Percentiles rank a stretch among this genome's conserved stretches.
These are phyloP conservation scores for Dasysyrphus tricinctus DNA, from an alignment of 2,888 invertebrate genomes.

Conservation along the genomic window DNA sequence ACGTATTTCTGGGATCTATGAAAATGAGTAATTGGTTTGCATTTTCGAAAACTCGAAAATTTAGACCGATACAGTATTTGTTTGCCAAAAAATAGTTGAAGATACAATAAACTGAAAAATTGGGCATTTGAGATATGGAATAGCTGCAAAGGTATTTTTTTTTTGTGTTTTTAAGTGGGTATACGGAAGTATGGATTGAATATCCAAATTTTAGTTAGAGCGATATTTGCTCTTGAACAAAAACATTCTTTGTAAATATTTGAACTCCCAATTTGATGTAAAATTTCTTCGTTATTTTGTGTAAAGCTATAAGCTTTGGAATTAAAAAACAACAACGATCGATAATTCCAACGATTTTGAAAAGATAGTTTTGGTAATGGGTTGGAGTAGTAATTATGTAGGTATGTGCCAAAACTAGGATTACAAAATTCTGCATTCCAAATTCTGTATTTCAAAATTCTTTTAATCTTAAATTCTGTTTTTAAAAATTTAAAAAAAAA, in stretches of 20 bases:
- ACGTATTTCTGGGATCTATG: conserved; percentile 42
- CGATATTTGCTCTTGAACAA: neutral
- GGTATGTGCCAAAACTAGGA: too few species aligned
- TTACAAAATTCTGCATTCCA: too few species aligned
- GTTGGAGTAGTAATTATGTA: too few species aligned
- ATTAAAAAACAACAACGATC: too few species aligned
- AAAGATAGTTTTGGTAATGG: too few species aligned
- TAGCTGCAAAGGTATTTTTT: neutral
- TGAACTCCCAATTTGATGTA: neutral
- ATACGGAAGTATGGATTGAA: neutral
- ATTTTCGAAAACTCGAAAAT: conserved; percentile 12
- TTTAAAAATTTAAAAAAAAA: too few species aligned
- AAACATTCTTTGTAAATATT: neutral
- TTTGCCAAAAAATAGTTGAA: neutral
- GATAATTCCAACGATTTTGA: too few species aligned
- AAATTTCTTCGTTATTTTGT: neutral
- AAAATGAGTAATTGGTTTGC: conserved; percentile 57
- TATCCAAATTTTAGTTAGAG: neutral
- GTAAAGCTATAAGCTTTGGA: too few species aligned
- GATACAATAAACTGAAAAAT: neutral
- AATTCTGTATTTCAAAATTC: too few species aligned
- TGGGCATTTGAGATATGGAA: neutral
- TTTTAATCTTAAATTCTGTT: too few species aligned
- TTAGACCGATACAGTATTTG: conserved; percentile 1
- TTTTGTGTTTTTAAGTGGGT: neutral